Evolutionary conservation across 2,113 vertebrate genomes (phyloP), one percentile per base, ranked within the genome.

Genomic region (Halcyon malimbica): DNA sequence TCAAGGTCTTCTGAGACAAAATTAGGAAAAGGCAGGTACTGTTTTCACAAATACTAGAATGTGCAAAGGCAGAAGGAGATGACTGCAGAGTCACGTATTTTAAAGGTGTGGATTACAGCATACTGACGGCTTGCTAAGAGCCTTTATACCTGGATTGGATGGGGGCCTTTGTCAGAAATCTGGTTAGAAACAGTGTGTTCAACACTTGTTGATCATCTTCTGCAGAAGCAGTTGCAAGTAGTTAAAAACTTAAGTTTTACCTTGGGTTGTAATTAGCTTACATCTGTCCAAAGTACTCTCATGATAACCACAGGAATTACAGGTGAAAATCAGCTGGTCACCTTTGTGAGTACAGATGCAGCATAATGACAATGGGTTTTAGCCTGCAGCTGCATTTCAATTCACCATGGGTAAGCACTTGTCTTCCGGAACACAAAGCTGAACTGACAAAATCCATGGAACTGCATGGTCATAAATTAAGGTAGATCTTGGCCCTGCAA

Each of bases 11-110:
- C 78, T 79, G 46, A 94, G 96, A 96, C 42, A 88, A 89, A 80
- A 82, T 41, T 77, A 96, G 91, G 86, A 95, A 79, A 85, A 89
- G 92, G 91, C 95, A 81, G 81, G 76, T 95, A 78, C 77, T 79
- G 78, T 92, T 94, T 90, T 92, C 46, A 87, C 67, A 80, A 94
- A 60, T 63, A 77, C 18, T n/a, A 53, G 60, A 83, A 53, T 31
- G 83, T 83, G 87, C 56, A 91, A 95, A 95, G 73, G 94, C 90
- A 90, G 86, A 79, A 87, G 76, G 70, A 90, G 79, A 93, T 63
- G 74, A 76, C 69, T 53, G 28, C 2, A 21, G 31, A 41, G 51
- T 35, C 14, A 5, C 3, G 13, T 39, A 11, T 77, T 63, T 70
- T 87, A 73, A 73, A 77, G 35, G 35, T 33, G 50, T 10, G n/a